A percentile compares a stretch with the other conserved stretches of the same genome.
Evolutionary conservation across 2,888 invertebrate genomes (phyloP).

Genomic region (Halictus quadricinctus): DNA sequence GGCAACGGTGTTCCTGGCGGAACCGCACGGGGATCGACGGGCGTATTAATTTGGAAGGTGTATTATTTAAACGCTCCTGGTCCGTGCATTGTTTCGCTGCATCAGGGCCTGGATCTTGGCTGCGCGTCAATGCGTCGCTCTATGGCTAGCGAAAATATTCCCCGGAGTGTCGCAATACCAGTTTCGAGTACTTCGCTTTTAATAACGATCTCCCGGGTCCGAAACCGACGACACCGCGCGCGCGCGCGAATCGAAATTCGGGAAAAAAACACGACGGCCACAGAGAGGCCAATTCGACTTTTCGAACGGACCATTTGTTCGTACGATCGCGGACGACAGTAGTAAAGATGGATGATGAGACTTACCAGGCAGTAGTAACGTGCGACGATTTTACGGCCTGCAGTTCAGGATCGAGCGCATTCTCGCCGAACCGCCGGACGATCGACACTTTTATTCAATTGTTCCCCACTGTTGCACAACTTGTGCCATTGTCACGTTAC

Average conservation of each 20-base stretch:
- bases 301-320: not conserved
- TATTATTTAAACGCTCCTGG: constrained; percentile 44
- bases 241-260: not conserved
- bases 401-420: not conserved
- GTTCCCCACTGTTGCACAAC: not conserved
- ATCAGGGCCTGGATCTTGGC: constrained; percentile 50
- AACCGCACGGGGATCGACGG: not conserved
- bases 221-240: not conserved
- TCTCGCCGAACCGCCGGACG: not conserved
- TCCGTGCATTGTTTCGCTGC: constrained; percentile 43
- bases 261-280: not conserved
- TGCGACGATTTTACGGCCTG: constrained; percentile 33
- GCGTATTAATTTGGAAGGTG: constrained; percentile 2
- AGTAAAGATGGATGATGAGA: constrained; percentile 46
- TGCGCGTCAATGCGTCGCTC: constrained; percentile 52
- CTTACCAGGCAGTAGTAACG: constrained; percentile 52
- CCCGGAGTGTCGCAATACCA: constrained; percentile 48
- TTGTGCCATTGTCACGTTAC: not conserved
- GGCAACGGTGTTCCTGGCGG: not conserved
- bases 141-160: constrained; percentile 46
- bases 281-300: not conserved
- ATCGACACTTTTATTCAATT: not conserved
- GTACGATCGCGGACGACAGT: constrained; percentile 33
- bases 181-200: constrained; percentile 52
- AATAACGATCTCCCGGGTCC: constrained; percentile 41